Evolutionary conservation across 2,888 invertebrate species (phyloP), one percentile per base, ranked within the genome.

Genomic region (Strigamia transsilvanica): DNA sequence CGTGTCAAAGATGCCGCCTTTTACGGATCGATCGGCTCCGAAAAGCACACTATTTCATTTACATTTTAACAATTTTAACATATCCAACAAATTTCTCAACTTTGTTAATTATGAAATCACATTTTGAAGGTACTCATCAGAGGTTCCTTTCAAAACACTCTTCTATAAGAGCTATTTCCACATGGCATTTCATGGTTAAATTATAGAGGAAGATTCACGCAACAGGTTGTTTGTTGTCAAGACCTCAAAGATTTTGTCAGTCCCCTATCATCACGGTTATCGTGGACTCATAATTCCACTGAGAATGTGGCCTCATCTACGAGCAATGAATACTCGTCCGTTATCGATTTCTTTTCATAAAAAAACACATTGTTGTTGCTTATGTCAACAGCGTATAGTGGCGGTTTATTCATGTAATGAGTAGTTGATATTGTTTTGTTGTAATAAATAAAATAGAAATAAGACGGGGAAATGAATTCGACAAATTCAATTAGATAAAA

Each of bases 141-240:
- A n/a, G 15, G 9, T 56, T 56, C 18, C 21, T 18, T 56, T 56
- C 56, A 56, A 56, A 27, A 18, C 56, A 56, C 56, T 18, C 9
- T 18, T 27, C 13, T 27, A 73, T 73, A 73, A 73, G 73, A 13
- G 27, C 10, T 32, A 56, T 56, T 56, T 56, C 56, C 56, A 56
- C 56, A 56, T 18, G 15, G 56, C 56, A 27, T 73, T 21, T 66
- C 21, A 66, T 66, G 66, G 21, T 51, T 56, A 73, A 73, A 73
- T 73, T 73, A 73, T 73, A 73, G 73, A 73, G 73, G 73, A 32
- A 27, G 56, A 18, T 9, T 2, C 23, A 12, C 12, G 73, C 73
- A 73, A 73, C 73, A 73, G 73, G 73, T 73, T 15, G 73, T 73
- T 73, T 73, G 73, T 73, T 73, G 73, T 27, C 73, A 27, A 32